Evolutionary conservation across 2,888 invertebrate species (phyloP).

Genomic region (Amphipyra tragopoginis): DNA sequence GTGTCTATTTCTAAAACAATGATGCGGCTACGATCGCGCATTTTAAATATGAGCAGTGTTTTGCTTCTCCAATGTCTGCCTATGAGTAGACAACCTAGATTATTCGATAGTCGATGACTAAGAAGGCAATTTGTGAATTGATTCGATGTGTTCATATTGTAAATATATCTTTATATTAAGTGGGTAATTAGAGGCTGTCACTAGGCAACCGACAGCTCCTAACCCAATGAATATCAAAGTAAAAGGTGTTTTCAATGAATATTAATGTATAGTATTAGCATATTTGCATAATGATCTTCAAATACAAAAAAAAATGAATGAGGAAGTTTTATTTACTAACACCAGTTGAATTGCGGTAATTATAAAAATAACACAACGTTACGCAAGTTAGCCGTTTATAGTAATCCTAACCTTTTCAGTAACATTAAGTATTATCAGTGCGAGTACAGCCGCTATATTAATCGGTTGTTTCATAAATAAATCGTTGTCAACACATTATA

Average conservation of each 20-base stretch:
- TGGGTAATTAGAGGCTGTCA: constrained; percentile 26
- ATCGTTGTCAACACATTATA: constrained; percentile 50
- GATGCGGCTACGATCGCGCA: constrained; percentile 20
- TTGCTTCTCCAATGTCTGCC: constrained; percentile 1
- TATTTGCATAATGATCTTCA: constrained; percentile 10
- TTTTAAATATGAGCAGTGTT: constrained; percentile 17
- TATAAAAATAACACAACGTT: not conserved
- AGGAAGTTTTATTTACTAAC: not conserved
- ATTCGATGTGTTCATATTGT: constrained; percentile 6
- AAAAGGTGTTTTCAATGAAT: constrained; percentile 33
- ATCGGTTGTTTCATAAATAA: constrained; percentile 53
- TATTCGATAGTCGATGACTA: constrained; percentile 21
- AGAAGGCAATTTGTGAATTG: not conserved
- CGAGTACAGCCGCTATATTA: constrained; percentile 29
- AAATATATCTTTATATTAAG: constrained; percentile 14
- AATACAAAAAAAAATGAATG: not conserved
- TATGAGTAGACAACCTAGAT: constrained; percentile 16
- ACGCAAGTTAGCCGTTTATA: not conserved
- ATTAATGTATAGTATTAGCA: not conserved
- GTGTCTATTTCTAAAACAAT: constrained; percentile 39
- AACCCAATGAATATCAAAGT: constrained; percentile 33
- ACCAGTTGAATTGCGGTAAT: not conserved
- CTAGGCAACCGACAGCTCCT: constrained; percentile 14
- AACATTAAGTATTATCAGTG: constrained; percentile 27
- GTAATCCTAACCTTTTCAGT: constrained; percentile 8